Conservation (phyloP, 2,888 invertebrate genomes). For the Hetaerina titia region DNA sequence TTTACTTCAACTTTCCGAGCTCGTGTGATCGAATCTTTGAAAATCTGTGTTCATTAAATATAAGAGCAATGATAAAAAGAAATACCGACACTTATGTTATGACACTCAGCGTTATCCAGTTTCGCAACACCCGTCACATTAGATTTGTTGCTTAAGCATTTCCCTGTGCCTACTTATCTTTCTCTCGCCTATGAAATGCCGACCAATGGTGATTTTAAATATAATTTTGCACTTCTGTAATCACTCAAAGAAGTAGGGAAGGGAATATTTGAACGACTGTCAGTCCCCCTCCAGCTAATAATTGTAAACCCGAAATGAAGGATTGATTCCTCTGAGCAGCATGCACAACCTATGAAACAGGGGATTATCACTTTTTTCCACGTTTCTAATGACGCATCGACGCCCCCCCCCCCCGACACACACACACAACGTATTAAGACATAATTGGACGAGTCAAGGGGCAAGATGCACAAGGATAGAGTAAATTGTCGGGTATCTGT, state of each 20-base stretch:
- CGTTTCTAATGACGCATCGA: not conserved
- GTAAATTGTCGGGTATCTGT: too few relatives aligned
- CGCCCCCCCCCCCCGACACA: too few relatives aligned
- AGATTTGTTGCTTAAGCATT: not conserved
- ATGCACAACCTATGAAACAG: not conserved
- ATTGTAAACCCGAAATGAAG: not conserved
- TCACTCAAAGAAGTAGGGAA: not conserved
- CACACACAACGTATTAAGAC: too few relatives aligned
- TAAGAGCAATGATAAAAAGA: not conserved
- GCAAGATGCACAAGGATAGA: too few relatives aligned
- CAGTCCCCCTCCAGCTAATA: not conserved
- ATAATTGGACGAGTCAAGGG: too few relatives aligned
- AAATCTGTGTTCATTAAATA: not conserved
- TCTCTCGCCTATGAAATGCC: not conserved
- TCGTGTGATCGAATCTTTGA: too few relatives aligned
- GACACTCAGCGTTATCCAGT: not conserved
- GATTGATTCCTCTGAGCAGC: not conserved
- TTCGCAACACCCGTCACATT: not conserved
- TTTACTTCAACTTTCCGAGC: too few relatives aligned
- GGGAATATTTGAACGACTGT: not conserved
- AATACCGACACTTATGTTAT: not conserved
- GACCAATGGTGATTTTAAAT: not conserved
- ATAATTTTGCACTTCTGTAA: not conserved
- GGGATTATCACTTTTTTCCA: not conserved
- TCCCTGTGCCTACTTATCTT: not conserved